phyloP scores from a whole-genome alignment of 2,888 invertebrate genomes.

The Eupeodes luniger region DNA sequence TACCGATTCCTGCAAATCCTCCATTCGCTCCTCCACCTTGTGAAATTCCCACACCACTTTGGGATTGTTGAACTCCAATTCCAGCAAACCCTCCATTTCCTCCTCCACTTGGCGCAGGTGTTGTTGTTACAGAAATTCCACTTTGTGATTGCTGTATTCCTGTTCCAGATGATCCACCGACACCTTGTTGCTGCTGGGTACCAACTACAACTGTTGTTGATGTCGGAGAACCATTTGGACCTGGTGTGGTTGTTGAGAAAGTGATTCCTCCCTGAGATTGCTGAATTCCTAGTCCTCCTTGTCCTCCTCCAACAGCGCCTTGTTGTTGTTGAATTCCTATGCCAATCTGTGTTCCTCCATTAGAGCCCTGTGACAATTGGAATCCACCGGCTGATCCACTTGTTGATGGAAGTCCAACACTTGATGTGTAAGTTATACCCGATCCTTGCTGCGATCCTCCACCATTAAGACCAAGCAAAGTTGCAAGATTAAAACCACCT shows the following conservation, averaged over 20 bases:
- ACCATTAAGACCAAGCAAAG: slow-evolving; percentile 6
- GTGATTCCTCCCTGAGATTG: neutral
- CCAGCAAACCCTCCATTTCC: too few relatives aligned
- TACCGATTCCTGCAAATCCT: too few relatives aligned
- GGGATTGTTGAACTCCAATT: neutral
- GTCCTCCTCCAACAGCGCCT: neutral
- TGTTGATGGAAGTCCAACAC: slow-evolving; percentile 18
- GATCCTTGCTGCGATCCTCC: slow-evolving; percentile 16
- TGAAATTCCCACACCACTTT: neutral
- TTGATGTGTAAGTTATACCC: slow-evolving; percentile 4
- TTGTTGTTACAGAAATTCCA: too few relatives aligned
- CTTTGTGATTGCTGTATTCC: too few relatives aligned
- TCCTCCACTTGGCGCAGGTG: too few relatives aligned
- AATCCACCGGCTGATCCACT: slow-evolving; percentile 7
- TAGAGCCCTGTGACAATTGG: slow-evolving; percentile 52
- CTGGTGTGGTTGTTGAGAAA: too few relatives aligned
- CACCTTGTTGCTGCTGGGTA: too few relatives aligned
- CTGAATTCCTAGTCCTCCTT: neutral
- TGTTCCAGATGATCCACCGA: too few relatives aligned
- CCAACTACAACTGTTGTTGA: too few relatives aligned
- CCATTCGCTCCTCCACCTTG: too few relatives aligned
- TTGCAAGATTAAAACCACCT: slow-evolving; percentile 27
- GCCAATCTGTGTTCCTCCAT: neutral
- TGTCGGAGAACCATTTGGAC: too few relatives aligned
- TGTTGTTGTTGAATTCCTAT: slow-evolving; percentile 57